phyloP scores from a whole-genome alignment of 2,888 invertebrate species.

The Torymus aiolomorphi region DNA sequence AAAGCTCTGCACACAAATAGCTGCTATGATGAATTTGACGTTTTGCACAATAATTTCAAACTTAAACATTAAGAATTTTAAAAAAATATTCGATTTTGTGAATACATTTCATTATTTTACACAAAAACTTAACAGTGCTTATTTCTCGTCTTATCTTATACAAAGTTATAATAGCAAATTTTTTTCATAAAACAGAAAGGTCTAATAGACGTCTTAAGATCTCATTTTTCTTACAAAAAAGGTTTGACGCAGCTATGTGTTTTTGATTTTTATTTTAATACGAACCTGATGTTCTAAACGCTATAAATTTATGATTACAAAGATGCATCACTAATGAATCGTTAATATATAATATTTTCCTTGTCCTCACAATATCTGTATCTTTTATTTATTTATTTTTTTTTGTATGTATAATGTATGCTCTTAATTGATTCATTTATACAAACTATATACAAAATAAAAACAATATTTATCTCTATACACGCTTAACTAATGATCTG shows the following conservation, averaged over 20 bases:
- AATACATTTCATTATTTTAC: conserved; percentile 12
- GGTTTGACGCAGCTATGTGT: conserved; percentile 5
- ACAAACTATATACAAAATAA: conserved; percentile 64
- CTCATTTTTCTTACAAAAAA: background rate
- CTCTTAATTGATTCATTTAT: conserved; percentile 56
- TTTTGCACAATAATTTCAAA: conserved; percentile 20
- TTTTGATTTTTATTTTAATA: conserved; percentile 38
- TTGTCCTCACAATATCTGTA: too few species aligned
- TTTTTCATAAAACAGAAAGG: background rate
- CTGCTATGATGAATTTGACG: conserved; percentile 18
- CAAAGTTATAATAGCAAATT: conserved; percentile 4
- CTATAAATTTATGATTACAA: conserved; percentile 32
- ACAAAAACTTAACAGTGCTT: conserved; percentile 36
- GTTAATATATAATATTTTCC: background rate
- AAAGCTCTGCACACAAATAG: conserved; percentile 24
- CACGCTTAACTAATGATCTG: conserved; percentile 44
- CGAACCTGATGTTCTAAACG: conserved; percentile 23
- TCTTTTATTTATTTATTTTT: background rate
- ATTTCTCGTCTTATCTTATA: conserved; percentile 4
- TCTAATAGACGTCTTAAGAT: background rate
- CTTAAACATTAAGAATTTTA: too few species aligned
- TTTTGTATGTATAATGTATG: conserved; percentile 31
- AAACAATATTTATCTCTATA: conserved; percentile 59
- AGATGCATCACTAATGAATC: conserved; percentile 7
- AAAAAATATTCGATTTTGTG: conserved; percentile 11